Conservation (phyloP, 2,888 invertebrate genomes). For the Sminthurides aquaticus region DNA sequence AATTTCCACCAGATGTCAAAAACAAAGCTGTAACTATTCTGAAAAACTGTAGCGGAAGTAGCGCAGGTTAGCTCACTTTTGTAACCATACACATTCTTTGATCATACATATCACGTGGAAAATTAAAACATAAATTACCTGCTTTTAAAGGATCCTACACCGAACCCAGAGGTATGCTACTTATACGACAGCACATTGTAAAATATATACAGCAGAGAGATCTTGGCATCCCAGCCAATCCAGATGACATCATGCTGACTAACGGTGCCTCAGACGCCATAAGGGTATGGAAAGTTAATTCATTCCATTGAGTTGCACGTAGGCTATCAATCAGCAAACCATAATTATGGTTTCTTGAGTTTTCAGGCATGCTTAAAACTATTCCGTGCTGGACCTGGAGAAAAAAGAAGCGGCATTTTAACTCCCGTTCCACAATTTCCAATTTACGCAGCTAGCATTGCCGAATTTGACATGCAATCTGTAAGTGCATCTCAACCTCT, state of each 20-base stretch:
- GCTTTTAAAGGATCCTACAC: no score
- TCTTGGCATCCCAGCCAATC: constrained; percentile 61
- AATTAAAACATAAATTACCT: no score
- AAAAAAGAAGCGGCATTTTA: constrained; percentile 73
- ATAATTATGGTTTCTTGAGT: no score
- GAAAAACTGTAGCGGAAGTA: constrained; percentile 63
- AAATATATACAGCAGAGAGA: constrained; percentile 79
- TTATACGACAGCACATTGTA: constrained; percentile 81
- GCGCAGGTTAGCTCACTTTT: constrained; percentile 59
- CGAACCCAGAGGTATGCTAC: constrained; percentile 82
- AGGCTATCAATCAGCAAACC: not conserved
- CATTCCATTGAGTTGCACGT: no score
- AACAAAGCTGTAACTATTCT: constrained; percentile 62
- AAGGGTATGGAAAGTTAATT: constrained; percentile 55
- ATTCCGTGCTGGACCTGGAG: constrained; percentile 53
- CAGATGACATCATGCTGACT: constrained; percentile 72
- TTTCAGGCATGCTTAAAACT: constrained; percentile 63
- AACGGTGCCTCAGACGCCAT: constrained; percentile 91
- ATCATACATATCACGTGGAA: no score
- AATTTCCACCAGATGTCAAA: constrained; percentile 77
- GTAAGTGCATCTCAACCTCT: constrained; percentile 46
- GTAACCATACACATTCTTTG: no score
- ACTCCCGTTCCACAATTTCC: constrained; percentile 99
- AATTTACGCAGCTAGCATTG: constrained; percentile 86
- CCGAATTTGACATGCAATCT: constrained; percentile 76